phyloP scores from a whole-genome alignment of 2,888 invertebrate species.

The Epiblema foenella region DNA sequence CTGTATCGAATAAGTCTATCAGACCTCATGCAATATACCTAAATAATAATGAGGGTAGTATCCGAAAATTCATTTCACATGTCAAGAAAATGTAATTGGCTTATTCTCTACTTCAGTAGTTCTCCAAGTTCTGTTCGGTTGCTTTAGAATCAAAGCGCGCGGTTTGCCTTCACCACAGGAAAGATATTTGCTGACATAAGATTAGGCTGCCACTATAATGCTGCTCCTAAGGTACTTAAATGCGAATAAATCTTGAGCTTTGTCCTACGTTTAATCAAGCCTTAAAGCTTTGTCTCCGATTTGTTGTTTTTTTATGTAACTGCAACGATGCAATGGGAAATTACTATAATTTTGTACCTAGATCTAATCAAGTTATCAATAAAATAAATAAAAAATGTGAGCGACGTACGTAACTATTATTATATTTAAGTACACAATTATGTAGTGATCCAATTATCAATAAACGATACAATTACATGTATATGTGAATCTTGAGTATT shows the following conservation, averaged over 20 bases:
- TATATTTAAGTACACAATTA: too few relatives aligned
- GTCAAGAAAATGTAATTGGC: not conserved
- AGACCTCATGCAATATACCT: too few relatives aligned
- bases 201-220: conserved; percentile 26
- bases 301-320: not conserved
- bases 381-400: too few relatives aligned
- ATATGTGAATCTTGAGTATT: too few relatives aligned
- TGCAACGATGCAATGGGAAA: not conserved
- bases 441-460: too few relatives aligned
- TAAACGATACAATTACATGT: too few relatives aligned
- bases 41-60: too few relatives aligned
- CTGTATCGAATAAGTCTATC: too few relatives aligned
- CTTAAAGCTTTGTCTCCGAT: not conserved
- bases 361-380: too few relatives aligned
- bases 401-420: too few relatives aligned
- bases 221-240: conserved; percentile 29
- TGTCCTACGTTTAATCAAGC: conserved; percentile 10
- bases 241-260: conserved; percentile 27
- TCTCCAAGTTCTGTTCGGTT: not conserved
- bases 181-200: conserved; percentile 39
- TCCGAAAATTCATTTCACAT: not conserved
- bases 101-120: conserved; percentile 14
- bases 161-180: conserved; percentile 17
- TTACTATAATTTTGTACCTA: not conserved
- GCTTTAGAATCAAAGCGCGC: conserved; percentile 14